Conservation (phyloP, 1,140 invertebrate species). For the Brachionus angularis region DNA sequence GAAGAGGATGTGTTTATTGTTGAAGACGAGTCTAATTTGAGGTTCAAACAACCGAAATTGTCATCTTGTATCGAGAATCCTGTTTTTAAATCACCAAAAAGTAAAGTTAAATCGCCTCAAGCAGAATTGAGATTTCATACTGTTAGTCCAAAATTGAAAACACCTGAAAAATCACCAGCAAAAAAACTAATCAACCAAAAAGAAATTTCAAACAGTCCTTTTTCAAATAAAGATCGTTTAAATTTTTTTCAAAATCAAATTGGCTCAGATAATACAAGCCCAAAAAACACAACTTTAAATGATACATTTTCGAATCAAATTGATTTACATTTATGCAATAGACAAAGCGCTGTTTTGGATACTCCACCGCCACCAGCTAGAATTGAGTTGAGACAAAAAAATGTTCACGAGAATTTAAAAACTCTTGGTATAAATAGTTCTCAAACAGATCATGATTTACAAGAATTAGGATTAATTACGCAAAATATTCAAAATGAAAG, state of each 20-base stretch:
- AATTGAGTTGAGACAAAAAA: not conserved
- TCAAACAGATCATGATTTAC: constrained; percentile 3
- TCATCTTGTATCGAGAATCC: too few relatives aligned
- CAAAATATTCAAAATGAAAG: too few relatives aligned
- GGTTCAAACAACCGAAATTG: too few relatives aligned
- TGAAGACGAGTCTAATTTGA: too few relatives aligned
- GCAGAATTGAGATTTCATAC: not conserved
- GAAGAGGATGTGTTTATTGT: not conserved
- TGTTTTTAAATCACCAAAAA: constrained; percentile 10
- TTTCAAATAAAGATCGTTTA: not conserved
- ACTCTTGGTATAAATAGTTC: not conserved
- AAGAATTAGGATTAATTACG: too few relatives aligned
- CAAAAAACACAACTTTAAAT: not conserved
- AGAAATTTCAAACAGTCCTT: too few relatives aligned
- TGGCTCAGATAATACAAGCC: not conserved
- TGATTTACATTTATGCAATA: constrained; percentile 35
- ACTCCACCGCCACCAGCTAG: constrained; percentile 19
- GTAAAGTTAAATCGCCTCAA: not conserved
- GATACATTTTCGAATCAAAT: constrained; percentile 4
- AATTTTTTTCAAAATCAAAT: constrained; percentile 40
- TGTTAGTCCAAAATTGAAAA: too few relatives aligned
- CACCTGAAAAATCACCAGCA: too few relatives aligned
- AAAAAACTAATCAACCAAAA: too few relatives aligned
- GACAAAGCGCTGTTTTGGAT: not conserved
- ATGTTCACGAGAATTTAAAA: constrained; percentile 3